A percentile compares a stretch with the other conserved stretches of the same genome.
Evolutionary conservation across 2,113 vertebrate species (phyloP).

Genomic region (Phocoena sinus): DNA sequence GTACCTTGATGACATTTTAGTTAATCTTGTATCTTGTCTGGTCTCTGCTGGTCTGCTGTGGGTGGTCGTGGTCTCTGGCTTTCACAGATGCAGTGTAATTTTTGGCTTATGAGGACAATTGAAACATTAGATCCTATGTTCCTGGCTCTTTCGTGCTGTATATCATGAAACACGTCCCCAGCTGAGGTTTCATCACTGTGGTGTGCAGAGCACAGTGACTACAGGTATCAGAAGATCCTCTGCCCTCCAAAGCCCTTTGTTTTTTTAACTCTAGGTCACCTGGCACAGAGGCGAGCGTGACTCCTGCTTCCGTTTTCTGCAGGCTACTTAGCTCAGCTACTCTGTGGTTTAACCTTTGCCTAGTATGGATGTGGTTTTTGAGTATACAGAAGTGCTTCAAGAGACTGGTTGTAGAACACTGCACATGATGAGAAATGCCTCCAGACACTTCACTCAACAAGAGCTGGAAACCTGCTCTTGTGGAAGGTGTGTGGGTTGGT

Average conservation of each 20-base stretch:
- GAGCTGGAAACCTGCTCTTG: neutral
- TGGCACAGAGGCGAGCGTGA: neutral
- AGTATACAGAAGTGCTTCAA: neutral
- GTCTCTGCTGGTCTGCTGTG: neutral
- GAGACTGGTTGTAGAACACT: neutral
- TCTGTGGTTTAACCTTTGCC: neutral
- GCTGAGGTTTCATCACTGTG: neutral
- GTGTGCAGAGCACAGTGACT: accelerated
- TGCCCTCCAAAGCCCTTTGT: neutral
- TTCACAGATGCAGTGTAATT: neutral
- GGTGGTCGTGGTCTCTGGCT: neutral
- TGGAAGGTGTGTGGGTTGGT: neutral
- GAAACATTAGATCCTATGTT: neutral
- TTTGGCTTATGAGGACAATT: neutral
- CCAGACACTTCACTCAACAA: neutral
- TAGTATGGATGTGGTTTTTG: neutral
- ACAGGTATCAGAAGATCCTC: neutral
- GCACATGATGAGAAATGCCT: neutral
- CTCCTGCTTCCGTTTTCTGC: neutral
- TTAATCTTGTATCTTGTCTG: neutral
- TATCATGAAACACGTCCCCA: neutral
- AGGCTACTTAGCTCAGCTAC: neutral
- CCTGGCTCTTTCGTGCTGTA: neutral
- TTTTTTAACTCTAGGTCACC: neutral
- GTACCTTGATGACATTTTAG: neutral